A percentile compares a stretch with the other conserved stretches of the same genome.
phyloP scores from a whole-genome alignment of 2,888 invertebrate genomes.

The Boloria euphrosyne region DNA sequence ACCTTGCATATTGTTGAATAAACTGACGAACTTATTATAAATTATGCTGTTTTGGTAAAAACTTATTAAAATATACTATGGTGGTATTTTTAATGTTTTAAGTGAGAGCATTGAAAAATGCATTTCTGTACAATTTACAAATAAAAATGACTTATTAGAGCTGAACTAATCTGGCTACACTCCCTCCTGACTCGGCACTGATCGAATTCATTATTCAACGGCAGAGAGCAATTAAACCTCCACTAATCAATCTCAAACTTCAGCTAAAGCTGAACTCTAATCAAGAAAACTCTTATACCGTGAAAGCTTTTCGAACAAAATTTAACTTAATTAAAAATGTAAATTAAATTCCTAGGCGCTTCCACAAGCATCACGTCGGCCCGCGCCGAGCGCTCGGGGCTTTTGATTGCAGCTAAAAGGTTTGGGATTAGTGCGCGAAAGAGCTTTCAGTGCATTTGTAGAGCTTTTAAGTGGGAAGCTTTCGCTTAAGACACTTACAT shows the following conservation, averaged over 20 bases:
- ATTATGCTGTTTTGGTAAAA: neutral
- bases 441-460: constrained; percentile 83
- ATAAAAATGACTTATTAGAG: constrained; percentile 58
- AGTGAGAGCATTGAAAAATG: neutral
- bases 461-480: constrained; percentile 83
- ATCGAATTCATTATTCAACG: constrained; percentile 81
- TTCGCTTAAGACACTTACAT: constrained; percentile 82
- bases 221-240: constrained; percentile 80
- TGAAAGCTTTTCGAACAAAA: constrained; percentile 82
- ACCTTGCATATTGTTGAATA: neutral
- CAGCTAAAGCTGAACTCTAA: constrained; percentile 80
- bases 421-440: constrained; percentile 83
- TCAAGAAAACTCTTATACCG: constrained; percentile 82
- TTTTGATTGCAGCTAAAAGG: constrained; percentile 84
- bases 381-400: constrained; percentile 70
- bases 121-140: constrained; percentile 38
- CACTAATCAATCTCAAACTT: constrained; percentile 83
- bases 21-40: neutral
- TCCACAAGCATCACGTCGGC: constrained; percentile 79
- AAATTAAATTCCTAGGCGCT: constrained; percentile 82
- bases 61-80: neutral
- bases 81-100: neutral
- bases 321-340: constrained; percentile 83
- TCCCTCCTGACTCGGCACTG: constrained; percentile 69
- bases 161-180: constrained; percentile 66